Base-by-base conservation (phyloP, 2,113 vertebrate species). In the Lagopus muta region DNA sequence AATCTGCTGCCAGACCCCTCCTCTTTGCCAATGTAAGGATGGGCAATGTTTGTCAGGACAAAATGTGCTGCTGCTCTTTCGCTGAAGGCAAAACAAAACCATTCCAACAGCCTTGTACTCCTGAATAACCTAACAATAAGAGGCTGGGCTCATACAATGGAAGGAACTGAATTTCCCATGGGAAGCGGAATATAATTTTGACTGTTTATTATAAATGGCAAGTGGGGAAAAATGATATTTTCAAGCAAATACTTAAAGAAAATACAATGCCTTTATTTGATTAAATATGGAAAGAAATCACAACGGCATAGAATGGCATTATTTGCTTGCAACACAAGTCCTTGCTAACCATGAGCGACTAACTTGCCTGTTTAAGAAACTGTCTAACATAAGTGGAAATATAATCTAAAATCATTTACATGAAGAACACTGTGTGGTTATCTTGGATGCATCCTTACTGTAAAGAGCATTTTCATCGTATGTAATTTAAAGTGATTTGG, bases 71-170 rank as follows among this genome's bases (percentile, higher is more conserved):
- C 4, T 89, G 48, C 78, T 82, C 55, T 92, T 93, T 87, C 62
- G 32, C 93, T 92, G 47, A 75, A 87, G 80, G 84, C 84, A 89
- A 95, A 96, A 89, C 93, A 96, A 88, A 88, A 69, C 54, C 76
- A 78, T 19, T 18, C 0, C 2, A 73, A 75, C 73, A 91, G 93
- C 82, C 92, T 54, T 74, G 78, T 70, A 50, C 25, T 86, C 60
- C 42, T 79, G 17, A 75, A 82, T 20, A 55, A 75, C 45, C 61
- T 75, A 92, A 96, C 90, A 94, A 93, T 91, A 66, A 90, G 71
- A 80, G 90, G 47, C 73, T 72, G 91, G 34, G 57, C 0, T 0
- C n/a, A 36, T 66, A 95, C 95, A 95, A 95, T 88, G 58, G 54
- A 93, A 86, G 93, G 89, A 95, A 96, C 82, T 16, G 62, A 43